phyloP scores from a whole-genome alignment of 1,140 invertebrate species.

The Papilio machaon region DNA sequence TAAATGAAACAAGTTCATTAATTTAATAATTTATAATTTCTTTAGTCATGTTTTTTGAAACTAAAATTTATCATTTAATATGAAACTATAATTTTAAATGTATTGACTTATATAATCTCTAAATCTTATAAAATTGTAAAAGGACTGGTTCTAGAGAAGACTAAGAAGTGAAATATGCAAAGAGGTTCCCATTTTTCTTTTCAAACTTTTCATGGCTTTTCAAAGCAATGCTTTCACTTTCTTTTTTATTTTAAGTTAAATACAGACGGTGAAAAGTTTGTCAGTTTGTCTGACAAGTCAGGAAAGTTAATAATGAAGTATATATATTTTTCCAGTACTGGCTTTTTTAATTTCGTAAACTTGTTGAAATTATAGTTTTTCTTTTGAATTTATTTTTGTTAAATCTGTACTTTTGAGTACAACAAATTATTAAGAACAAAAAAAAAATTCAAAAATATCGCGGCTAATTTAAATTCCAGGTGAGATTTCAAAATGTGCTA shows the following conservation, averaged over 20 bases:
- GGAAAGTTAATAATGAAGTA: conserved; percentile 17
- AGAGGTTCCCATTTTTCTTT: not conserved
- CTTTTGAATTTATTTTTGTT: not conserved
- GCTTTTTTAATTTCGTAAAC: not conserved
- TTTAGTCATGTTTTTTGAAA: too few relatives aligned
- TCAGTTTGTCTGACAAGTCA: conserved; percentile 7
- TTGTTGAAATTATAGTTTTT: not conserved
- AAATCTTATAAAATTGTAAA: too few relatives aligned
- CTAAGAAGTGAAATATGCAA: not conserved
- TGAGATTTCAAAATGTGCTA: too few relatives aligned
- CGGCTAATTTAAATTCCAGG: too few relatives aligned
- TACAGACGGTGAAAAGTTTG: not conserved
- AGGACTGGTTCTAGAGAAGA: not conserved
- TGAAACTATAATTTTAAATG: too few relatives aligned
- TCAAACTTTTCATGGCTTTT: not conserved
- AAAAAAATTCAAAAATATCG: too few relatives aligned
- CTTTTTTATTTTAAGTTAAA: not conserved
- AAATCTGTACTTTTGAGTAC: not conserved
- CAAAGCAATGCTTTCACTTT: not conserved
- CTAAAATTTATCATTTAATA: too few relatives aligned
- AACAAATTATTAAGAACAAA: not conserved
- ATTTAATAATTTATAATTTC: too few relatives aligned
- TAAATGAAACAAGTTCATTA: not conserved
- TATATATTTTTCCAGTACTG: not conserved
- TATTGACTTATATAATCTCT: too few relatives aligned